A percentile compares a stretch with the other conserved stretches of the same genome.
Conservation (phyloP, 2,113 vertebrate species). For the Pampusana beccarii region DNA sequence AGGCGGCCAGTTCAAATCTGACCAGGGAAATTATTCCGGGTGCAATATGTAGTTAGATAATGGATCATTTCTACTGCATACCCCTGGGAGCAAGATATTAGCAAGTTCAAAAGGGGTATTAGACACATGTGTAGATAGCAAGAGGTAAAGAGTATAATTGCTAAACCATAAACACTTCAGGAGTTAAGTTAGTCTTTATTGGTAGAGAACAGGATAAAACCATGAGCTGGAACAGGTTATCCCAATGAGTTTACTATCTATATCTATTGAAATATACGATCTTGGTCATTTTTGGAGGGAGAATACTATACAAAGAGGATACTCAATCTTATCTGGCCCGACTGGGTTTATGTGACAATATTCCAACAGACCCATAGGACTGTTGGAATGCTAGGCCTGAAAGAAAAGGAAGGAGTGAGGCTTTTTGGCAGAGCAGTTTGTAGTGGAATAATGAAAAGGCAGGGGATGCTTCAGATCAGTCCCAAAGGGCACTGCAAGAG, state of each 20-base stretch:
- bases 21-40: not conserved
- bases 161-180: not conserved
- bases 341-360: not conserved
- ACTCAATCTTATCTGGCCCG: not conserved
- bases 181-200: not conserved
- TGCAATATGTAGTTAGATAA: not conserved
- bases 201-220: not conserved
- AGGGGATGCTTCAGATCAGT: conserved; percentile 11
- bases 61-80: not conserved
- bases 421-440: not conserved
- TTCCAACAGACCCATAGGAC: not conserved
- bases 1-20: not conserved
- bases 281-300: not conserved
- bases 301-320: not conserved
- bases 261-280: not conserved
- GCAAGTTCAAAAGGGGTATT: not conserved
- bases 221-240: not conserved
- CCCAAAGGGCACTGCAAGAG: not conserved
- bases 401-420: conserved; percentile 1
- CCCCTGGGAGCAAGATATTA: not conserved
- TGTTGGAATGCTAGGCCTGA: not conserved
- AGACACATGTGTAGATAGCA: not conserved
- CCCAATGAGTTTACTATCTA: not conserved
- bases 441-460: not conserved
- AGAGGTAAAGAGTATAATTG: not conserved